These are phyloP conservation scores for Pristionchus maxplancki DNA, from an alignment of 2,888 invertebrate species.

Conservation along the genomic window DNA sequence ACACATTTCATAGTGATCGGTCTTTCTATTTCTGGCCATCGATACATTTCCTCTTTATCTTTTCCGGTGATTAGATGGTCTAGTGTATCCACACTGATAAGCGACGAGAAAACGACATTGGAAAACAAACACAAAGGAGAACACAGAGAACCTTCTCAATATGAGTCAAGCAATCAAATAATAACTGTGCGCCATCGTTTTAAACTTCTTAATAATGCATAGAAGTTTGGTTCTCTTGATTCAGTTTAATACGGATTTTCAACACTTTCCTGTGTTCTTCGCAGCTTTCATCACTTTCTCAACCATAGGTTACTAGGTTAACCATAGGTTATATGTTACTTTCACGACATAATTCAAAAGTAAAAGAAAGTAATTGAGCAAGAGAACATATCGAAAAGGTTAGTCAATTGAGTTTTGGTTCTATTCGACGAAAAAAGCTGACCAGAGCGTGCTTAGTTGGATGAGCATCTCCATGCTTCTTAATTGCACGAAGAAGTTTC, in stretches of 20 bases:
- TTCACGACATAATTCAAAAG: too few species aligned
- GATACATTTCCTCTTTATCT: neutral
- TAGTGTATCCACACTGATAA: neutral
- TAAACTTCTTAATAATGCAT: too few species aligned
- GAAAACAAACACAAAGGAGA: neutral
- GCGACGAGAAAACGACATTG: neutral
- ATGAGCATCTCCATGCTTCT: neutral
- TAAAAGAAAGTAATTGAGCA: too few species aligned
- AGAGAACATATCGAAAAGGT: too few species aligned
- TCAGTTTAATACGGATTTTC: too few species aligned
- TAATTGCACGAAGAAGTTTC: conserved; percentile 1
- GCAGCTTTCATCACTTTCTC: conserved; percentile 60
- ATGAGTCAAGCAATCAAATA: neutral
- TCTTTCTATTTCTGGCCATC: neutral
- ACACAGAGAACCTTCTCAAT: neutral
- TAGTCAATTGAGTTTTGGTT: too few species aligned
- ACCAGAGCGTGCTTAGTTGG: conserved; percentile 7
- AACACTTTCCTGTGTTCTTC: neutral
- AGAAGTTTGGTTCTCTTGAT: too few species aligned
- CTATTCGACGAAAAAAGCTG: neutral
- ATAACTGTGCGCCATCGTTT: too few species aligned
- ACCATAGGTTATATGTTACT: too few species aligned
- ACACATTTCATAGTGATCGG: neutral
- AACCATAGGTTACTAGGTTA: too few species aligned
- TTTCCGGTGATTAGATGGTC: neutral